Evolutionary conservation across 2,888 invertebrate species (phyloP).

Genomic region (Tiliacea aurago): DNA sequence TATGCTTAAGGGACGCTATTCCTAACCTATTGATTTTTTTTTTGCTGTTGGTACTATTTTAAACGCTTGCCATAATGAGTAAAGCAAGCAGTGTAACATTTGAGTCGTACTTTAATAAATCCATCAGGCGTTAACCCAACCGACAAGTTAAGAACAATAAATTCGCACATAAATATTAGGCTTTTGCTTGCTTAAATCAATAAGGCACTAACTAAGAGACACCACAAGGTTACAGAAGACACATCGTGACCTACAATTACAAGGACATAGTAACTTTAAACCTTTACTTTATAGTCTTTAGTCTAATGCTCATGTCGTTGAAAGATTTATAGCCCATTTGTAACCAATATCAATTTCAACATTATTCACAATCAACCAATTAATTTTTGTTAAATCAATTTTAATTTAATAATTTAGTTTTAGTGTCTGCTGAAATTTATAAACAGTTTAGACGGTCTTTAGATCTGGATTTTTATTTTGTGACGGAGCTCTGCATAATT

Average conservation of each 20-base stretch:
- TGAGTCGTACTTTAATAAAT: constrained; percentile 13
- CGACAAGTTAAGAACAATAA: not conserved
- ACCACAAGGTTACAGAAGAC: constrained; percentile 36
- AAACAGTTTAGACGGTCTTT: not conserved
- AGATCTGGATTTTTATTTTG: not conserved
- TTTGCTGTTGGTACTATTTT: not conserved
- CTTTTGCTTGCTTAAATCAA: constrained; percentile 8
- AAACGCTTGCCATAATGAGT: constrained; percentile 30
- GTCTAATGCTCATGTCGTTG: constrained; percentile 17
- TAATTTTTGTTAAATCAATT: constrained; percentile 34
- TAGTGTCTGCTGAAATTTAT: constrained; percentile 1
- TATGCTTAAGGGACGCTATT: not conserved
- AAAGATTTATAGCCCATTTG: constrained; percentile 52
- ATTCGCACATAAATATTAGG: not conserved
- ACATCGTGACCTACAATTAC: constrained; percentile 45
- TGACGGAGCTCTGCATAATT: not conserved
- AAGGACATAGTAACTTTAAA: constrained; percentile 42
- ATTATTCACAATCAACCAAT: constrained; percentile 33
- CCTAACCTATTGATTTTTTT: not conserved
- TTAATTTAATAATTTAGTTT: constrained; percentile 37
- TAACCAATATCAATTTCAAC: constrained; percentile 43
- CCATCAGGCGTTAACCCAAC: not conserved
- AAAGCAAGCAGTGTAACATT: constrained; percentile 15
- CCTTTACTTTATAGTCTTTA: constrained; percentile 31
- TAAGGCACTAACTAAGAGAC: constrained; percentile 20